phyloP scores from a whole-genome alignment of 2,113 vertebrate genomes.

The Clupea harengus region DNA sequence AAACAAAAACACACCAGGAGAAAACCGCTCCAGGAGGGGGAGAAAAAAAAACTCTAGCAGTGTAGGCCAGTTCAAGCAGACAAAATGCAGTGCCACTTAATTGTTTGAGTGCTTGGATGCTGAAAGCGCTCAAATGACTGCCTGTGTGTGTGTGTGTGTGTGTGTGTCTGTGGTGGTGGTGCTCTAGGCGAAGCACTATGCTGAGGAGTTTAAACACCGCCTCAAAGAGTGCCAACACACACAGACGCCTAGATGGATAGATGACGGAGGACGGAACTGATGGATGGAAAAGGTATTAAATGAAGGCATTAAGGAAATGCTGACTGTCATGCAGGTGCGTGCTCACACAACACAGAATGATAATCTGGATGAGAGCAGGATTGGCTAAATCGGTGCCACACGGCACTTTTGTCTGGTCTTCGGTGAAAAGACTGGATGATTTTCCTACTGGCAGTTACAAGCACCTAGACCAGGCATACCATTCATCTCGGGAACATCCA shows the following conservation, averaged over 20 bases:
- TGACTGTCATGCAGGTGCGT: not conserved
- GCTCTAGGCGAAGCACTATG: not conserved
- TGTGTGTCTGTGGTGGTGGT: not conserved
- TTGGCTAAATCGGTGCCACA: too few relatives aligned
- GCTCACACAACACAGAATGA: not conserved
- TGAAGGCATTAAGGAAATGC: not conserved
- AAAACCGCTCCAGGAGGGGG: not conserved
- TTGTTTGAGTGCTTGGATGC: not conserved
- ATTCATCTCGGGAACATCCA: not conserved
- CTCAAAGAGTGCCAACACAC: not conserved
- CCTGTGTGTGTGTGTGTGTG: not conserved
- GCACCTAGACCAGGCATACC: not conserved
- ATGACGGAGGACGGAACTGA: not conserved
- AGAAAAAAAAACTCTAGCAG: not conserved
- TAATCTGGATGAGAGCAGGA: not conserved
- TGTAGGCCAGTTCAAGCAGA: not conserved
- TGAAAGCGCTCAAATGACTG: not conserved
- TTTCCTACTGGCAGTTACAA: not conserved
- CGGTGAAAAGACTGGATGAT: not conserved
- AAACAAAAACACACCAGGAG: not conserved
- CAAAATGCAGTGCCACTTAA: not conserved
- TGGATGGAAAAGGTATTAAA: not conserved
- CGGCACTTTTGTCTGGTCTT: not conserved
- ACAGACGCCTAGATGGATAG: not conserved
- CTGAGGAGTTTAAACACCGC: not conserved